These are phyloP conservation scores for Epinotia ramella DNA, from an alignment of 2,888 invertebrate genomes.

Conservation along the genomic window DNA sequence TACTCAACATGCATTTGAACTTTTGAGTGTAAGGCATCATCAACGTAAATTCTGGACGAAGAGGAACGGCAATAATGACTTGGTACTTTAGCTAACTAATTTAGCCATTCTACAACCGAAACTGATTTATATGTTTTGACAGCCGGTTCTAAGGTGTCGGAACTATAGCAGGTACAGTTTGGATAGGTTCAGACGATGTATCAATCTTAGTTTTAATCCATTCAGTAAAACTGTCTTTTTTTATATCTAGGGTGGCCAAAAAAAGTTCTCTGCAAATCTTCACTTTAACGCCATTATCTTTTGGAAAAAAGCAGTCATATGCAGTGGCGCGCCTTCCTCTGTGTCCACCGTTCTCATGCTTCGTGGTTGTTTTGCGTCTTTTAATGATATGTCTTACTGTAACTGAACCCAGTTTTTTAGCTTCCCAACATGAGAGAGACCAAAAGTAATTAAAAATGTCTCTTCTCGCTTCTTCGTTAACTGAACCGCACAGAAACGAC, in stretches of 20 bases:
- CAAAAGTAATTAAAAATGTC: background rate
- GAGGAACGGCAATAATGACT: too few relatives aligned
- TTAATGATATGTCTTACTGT: background rate
- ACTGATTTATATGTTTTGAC: too few relatives aligned
- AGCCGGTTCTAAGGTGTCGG: too few relatives aligned
- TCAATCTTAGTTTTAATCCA: background rate
- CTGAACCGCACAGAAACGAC: background rate
- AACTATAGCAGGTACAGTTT: background rate
- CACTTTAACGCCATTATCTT: background rate
- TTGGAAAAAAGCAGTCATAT: too few relatives aligned
- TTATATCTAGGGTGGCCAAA: background rate
- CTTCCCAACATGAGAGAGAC: background rate
- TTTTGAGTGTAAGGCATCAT: too few relatives aligned
- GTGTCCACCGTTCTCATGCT: background rate
- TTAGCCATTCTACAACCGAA: too few relatives aligned
- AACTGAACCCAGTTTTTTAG: background rate
- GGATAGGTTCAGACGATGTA: background rate
- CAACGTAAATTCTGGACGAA: too few relatives aligned
- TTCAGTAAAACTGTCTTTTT: background rate
- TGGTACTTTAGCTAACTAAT: too few relatives aligned
- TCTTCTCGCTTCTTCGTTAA: background rate
- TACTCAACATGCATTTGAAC: too few relatives aligned
- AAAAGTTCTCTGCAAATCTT: background rate
- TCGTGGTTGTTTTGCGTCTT: background rate
- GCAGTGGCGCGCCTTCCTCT: background rate